A percentile compares a stretch with the other conserved stretches of the same genome.
phyloP scores from a whole-genome alignment of 1,140 invertebrate genomes.

The Tetraneura akinire region DNA sequence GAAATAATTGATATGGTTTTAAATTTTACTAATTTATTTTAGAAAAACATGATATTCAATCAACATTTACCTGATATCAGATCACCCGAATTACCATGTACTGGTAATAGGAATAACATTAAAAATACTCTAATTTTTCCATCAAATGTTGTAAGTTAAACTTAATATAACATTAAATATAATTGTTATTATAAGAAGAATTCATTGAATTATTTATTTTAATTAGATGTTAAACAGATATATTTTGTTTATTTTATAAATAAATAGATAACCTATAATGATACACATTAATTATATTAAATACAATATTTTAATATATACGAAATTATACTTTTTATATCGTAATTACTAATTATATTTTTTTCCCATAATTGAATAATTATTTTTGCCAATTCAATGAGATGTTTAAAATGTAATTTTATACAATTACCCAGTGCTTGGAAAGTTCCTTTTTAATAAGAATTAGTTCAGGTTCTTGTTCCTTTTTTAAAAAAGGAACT shows the following conservation, averaged over 20 bases:
- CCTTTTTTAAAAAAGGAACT: too few species aligned
- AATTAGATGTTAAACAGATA: too few species aligned
- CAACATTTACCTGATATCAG: not conserved
- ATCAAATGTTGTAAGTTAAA: not conserved
- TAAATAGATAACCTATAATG: not conserved
- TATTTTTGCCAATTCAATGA: too few species aligned
- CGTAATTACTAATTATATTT: too few species aligned
- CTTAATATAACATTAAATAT: not conserved
- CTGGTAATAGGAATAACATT: not conserved
- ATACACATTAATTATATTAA: not conserved
- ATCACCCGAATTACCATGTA: not conserved
- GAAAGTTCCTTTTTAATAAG: too few species aligned
- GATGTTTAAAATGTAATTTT: not conserved
- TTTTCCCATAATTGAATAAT: too few species aligned
- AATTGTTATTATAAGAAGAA: not conserved
- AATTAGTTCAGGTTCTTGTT: too few species aligned
- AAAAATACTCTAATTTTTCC: too few species aligned
- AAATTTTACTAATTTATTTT: not conserved
- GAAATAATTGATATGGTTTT: too few species aligned
- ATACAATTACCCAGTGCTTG: too few species aligned
- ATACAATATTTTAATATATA: conserved; percentile 26
- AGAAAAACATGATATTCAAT: not conserved
- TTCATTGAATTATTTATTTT: not conserved
- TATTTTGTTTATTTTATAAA: not conserved
- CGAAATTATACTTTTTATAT: too few species aligned